Base-by-base conservation (phyloP, 2,888 invertebrate genomes). In the Craniophora ligustri region DNA sequence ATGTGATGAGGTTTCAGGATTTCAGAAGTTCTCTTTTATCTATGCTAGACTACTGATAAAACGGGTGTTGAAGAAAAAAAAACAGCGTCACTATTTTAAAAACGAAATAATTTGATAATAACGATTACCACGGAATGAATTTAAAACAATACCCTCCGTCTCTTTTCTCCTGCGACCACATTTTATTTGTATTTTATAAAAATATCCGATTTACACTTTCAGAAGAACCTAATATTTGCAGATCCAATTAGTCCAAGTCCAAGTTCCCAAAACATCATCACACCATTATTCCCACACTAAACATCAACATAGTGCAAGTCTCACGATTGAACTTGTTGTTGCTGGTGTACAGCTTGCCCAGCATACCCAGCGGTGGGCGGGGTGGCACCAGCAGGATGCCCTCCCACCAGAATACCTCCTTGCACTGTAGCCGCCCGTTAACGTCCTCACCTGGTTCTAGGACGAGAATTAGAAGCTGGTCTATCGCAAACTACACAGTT, bases 351-450 rank as follows among this genome's bases (percentile, higher is more conserved):
- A 93, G 84, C 53, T 88, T 94, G 67, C 95, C 95, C 26, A 96
- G 86, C 15, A 96, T 81, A 0, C 96, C 96, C 38, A 96, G 87
- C 32, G 95, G 94, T 0, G 94, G 94, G 14, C 95, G 92, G 1
- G 95, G 93, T 0, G 96, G 96, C 5, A 94, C 92, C 38, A 96
- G 89, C 85, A 95, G 94, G 46, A 96, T 92, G 14, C 96, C 96
- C 53, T 95, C 95, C 96, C 96, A 96, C 96, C 96, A 96, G 88
- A 95, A 95, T 53, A 94, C 91, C 79, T 96, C 96, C 82, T 95
- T 95, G 78, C 95, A 95, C 39, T 93, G 92, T 48, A 96, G 91
- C 53, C 95, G 95, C 2, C 94, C 94, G 42, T 81, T 85, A 28
- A 58, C 40, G 6, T 93, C 92, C 2, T 91, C 91, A 6, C 82